Conservation (phyloP, 2,888 invertebrate genomes). For the Emesis furor region DNA sequence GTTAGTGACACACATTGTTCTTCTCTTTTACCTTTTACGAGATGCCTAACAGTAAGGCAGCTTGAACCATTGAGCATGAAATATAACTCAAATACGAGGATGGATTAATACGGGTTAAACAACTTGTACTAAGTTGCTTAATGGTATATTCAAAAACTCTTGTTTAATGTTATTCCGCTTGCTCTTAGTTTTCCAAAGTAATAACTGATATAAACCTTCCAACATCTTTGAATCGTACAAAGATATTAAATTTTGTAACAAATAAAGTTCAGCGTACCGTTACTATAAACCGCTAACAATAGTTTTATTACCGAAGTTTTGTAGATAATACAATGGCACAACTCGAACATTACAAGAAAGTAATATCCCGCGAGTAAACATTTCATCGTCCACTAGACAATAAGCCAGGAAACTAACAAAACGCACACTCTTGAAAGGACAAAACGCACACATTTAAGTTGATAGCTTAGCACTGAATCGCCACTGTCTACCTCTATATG, state of each 20-base stretch:
- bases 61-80: too few species aligned
- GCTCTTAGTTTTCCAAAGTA: background rate
- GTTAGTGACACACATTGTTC: too few species aligned
- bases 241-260: conserved; percentile 19
- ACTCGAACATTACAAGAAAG: conserved; percentile 25
- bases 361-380: conserved; percentile 55
- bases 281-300: conserved; percentile 12
- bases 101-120: too few species aligned
- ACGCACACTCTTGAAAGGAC: conserved; percentile 47
- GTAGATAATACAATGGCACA: conserved; percentile 23
- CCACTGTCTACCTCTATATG: too few species aligned
- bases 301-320: conserved; percentile 18
- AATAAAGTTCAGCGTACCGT: conserved; percentile 12
- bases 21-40: too few species aligned
- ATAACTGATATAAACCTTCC: background rate
- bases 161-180: too few species aligned
- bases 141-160: too few species aligned
- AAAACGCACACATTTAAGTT: conserved; percentile 24
- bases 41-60: too few species aligned
- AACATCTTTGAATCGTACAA: background rate
- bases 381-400: conserved; percentile 60
- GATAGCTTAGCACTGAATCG: conserved; percentile 1
- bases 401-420: conserved; percentile 52
- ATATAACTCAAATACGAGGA: too few species aligned
- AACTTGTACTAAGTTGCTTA: too few species aligned